Base-by-base conservation (phyloP, 2,888 invertebrate genomes). In the Synergus itoensis region DNA sequence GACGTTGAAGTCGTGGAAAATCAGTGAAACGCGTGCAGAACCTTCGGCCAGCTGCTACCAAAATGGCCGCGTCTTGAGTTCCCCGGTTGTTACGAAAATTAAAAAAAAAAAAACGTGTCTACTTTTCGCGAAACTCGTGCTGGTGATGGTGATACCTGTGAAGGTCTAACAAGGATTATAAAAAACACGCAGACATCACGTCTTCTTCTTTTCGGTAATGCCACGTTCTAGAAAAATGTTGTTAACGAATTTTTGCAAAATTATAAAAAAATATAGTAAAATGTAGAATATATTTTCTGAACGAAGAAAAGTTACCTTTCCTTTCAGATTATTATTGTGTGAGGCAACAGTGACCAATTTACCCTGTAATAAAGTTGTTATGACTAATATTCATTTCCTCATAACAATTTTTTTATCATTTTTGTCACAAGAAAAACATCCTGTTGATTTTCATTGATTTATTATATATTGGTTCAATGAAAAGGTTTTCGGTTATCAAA, bases 21-120 rank as follows among this genome's bases (percentile, higher is more conserved):
- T 81, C 83, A 85, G 85, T 81, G 86, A 84, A 84, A 82, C 80
- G 78, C 81, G 79, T 80, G 81, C 78, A 81, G 77, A 77, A 83
- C 76, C 78, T 76, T 64, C 82, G 81, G 79, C 78, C 81, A 80
- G 85, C 85, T 85, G 86, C 84, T 88, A 89, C 88, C 89, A 89
- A 89, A 88, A 89, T 89, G 89, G 88, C 89, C 85, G 87, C 86
- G 85, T 85, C 88, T 79, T 87, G 87, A 88, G 82, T 83, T 80
- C 79, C 83, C 67, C 76, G 79, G 77, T 77, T 78, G 36, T 28
- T 67, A 40, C 41, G 53, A 77, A 73, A 79, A 73, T 78, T 73
- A 41, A 53, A 67, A 62, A 41, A 12, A 60, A 43, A 45, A 28
- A 41, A 64, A 40, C 53, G 77, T 62, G 77, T 65, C 75, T 81